Evolutionary conservation across 2,797 vertebrate species (phyloP).

Genomic region (Crocidura indochinensis): DNA sequence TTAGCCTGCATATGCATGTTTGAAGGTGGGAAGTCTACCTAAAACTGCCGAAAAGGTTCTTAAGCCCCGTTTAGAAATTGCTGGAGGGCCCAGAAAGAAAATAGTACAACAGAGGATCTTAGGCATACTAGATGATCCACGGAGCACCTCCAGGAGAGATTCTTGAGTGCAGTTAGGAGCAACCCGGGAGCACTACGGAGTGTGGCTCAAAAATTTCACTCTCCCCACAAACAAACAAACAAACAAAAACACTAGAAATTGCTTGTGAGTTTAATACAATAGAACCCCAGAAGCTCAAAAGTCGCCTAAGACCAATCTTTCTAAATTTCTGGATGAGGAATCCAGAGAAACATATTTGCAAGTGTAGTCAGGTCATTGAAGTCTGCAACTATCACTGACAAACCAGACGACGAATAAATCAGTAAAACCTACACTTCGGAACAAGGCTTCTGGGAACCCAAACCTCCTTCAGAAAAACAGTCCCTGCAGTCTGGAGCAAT

Average conservation of each 20-base stretch:
- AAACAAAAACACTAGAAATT: background rate
- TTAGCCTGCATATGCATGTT: fast-evolving
- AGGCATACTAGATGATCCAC: too few relatives aligned
- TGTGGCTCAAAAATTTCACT: too few relatives aligned
- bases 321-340: background rate
- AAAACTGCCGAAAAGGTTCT: background rate
- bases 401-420: fast-evolving
- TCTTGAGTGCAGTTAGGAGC: too few relatives aligned
- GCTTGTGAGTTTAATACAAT: background rate
- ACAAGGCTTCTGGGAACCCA: background rate
- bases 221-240: too few relatives aligned
- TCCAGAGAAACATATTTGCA: too few relatives aligned
- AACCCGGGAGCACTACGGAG: too few relatives aligned
- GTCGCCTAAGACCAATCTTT: background rate
- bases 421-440: too few relatives aligned
- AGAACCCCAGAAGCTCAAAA: background rate
- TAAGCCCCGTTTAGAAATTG: background rate
- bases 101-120: too few relatives aligned
- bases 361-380: too few relatives aligned
- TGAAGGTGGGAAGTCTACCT: background rate
- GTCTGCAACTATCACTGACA: background rate
- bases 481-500: background rate
- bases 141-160: too few relatives aligned
- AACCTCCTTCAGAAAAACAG: too few relatives aligned
- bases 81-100: too few relatives aligned